Percentiles rank a stretch among this genome's conserved stretches.
Conservation (phyloP, 2,888 invertebrate species). For the Aphodius sticticus region DNA sequence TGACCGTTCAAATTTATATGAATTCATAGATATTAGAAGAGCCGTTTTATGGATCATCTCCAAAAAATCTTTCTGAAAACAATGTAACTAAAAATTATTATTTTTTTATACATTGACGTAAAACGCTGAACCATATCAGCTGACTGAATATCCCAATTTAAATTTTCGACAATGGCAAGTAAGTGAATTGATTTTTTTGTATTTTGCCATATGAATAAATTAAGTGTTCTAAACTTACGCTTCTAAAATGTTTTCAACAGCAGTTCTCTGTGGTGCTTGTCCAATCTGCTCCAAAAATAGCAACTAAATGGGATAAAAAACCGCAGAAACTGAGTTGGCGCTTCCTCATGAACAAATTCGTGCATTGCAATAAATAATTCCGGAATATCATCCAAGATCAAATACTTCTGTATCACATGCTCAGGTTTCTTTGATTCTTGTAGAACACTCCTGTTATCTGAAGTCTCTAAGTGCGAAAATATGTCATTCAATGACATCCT, state of each 20-base stretch:
- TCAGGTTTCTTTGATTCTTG: slow-evolving; percentile 71
- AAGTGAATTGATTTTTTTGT: too few species aligned
- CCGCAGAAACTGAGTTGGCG: slow-evolving; percentile 70
- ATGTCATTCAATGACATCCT: slow-evolving; percentile 75
- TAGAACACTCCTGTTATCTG: slow-evolving; percentile 64
- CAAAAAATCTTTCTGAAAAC: too few species aligned
- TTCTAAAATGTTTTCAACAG: slow-evolving; percentile 79
- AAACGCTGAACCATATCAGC: too few species aligned
- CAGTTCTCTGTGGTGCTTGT: slow-evolving; percentile 72
- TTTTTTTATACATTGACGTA: too few species aligned
- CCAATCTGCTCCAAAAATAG: slow-evolving; percentile 84
- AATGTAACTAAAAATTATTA: too few species aligned
- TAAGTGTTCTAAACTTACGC: slow-evolving; percentile 61
- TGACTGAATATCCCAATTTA: too few species aligned
- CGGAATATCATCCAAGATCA: slow-evolving; percentile 84
- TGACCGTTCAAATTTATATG: too few species aligned
- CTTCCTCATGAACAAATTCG: slow-evolving; percentile 68
- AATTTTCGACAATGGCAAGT: too few species aligned
- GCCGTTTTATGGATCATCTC: too few species aligned
- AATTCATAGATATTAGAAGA: too few species aligned
- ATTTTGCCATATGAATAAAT: too few species aligned
- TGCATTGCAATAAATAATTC: slow-evolving; percentile 76
- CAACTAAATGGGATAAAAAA: slow-evolving; percentile 87
- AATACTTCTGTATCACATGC: slow-evolving; percentile 81
- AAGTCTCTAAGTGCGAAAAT: slow-evolving; percentile 72